Percentiles rank a stretch among this genome's conserved stretches.
These are phyloP conservation scores for Sisyra nigra DNA, from an alignment of 2,888 invertebrate species.

Conservation along the genomic window DNA sequence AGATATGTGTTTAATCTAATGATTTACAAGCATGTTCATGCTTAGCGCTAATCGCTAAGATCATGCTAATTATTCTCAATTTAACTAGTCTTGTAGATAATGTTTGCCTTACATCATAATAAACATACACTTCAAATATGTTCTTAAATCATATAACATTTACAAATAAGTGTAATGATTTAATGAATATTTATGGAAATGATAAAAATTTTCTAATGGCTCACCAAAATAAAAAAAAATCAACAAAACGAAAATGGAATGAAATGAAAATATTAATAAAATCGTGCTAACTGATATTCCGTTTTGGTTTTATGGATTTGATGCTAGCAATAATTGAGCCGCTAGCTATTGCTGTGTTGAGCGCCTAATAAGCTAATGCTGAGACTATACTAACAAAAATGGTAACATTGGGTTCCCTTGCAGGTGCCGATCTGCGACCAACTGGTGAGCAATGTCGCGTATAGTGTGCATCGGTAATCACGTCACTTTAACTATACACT, in stretches of 20 bases:
- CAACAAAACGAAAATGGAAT: too few species aligned
- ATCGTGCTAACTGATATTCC: constrained; percentile 1
- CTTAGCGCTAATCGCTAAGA: constrained; percentile 6
- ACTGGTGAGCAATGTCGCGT: constrained; percentile 90
- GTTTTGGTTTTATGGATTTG: too few species aligned
- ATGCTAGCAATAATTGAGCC: neutral
- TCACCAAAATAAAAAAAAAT: too few species aligned
- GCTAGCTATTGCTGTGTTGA: neutral
- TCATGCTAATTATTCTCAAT: constrained; percentile 1
- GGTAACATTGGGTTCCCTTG: constrained; percentile 35
- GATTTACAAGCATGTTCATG: neutral
- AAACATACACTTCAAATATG: too few species aligned
- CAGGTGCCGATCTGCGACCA: constrained; percentile 89
- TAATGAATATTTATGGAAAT: too few species aligned
- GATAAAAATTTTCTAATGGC: too few species aligned
- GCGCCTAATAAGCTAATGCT: too few species aligned
- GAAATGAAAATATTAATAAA: neutral
- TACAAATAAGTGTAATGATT: too few species aligned
- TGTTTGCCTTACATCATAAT: too few species aligned
- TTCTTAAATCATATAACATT: too few species aligned
- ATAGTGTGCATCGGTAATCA: constrained; percentile 90
- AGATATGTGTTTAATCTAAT: too few species aligned
- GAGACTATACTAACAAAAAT: constrained; percentile 9
- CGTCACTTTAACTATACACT: constrained; percentile 47
- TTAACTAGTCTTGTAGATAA: constrained; percentile 1